Evolutionary conservation across 2,113 vertebrate genomes (phyloP).

Genomic region (Tichodroma muraria): DNA sequence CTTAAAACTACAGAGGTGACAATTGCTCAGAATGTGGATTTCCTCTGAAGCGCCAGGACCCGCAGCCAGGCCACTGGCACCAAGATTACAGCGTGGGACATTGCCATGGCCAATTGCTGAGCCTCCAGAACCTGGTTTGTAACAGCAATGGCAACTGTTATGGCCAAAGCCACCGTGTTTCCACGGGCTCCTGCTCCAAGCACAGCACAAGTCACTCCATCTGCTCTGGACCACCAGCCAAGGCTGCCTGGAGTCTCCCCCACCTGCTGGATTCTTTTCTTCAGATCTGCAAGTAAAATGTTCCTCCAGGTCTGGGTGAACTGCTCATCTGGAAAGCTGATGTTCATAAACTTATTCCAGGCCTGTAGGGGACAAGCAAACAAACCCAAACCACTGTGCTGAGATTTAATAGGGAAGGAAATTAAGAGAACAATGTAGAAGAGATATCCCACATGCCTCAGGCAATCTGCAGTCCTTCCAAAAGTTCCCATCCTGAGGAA

Average conservation of each 20-base stretch:
- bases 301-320: constrained; percentile 72
- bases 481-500: background rate
- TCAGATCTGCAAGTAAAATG: constrained; percentile 72
- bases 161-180: background rate
- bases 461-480: background rate
- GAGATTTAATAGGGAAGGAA: too few relatives aligned
- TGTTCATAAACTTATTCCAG: constrained; percentile 76
- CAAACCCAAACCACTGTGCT: background rate
- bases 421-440: background rate
- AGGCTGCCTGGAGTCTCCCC: background rate
- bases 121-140: background rate
- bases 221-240: background rate
- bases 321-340: constrained; percentile 68
- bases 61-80: background rate
- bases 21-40: background rate
- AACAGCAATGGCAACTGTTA: background rate
- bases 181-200: fast-evolving
- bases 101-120: background rate
- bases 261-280: constrained; percentile 81
- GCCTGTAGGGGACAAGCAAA: constrained; percentile 59
- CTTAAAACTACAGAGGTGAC: background rate
- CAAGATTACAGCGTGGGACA: fast-evolving
- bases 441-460: background rate
- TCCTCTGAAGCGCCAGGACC: background rate
- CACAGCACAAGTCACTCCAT: background rate